Conservation (phyloP, 2,113 vertebrate genomes). For the Hippopotamus amphibius region DNA sequence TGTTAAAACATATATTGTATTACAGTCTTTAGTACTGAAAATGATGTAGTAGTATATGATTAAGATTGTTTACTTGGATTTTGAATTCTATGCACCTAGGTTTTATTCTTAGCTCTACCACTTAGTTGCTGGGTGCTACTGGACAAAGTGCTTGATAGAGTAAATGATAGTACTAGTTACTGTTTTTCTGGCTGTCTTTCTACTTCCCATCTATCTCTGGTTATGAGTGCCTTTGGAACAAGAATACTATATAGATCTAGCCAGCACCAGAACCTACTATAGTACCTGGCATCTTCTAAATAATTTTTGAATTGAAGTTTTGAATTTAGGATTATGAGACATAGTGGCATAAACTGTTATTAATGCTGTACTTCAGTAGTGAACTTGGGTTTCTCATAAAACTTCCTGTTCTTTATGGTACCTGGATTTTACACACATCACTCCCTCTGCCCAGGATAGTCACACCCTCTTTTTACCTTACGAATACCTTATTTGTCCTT, state of each 20-base stretch:
- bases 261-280: neutral
- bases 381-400: neutral
- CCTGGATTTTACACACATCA: neutral
- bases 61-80: neutral
- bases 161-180: neutral
- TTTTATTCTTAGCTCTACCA: neutral
- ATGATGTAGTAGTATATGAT: neutral
- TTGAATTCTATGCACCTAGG: constrained; percentile 5
- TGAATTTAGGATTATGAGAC: neutral
- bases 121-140: neutral
- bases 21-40: neutral
- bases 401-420: neutral
- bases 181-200: neutral
- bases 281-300: neutral
- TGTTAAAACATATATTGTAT: neutral
- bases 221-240: neutral
- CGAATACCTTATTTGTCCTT: neutral
- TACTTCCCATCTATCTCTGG: neutral
- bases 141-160: neutral
- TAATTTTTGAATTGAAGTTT: neutral
- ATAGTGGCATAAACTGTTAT: neutral
- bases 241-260: neutral
- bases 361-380: neutral
- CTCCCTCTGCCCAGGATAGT: neutral
- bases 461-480: neutral